Evolutionary conservation across 2,888 invertebrate genomes (phyloP), one percentile per base, ranked within the genome.

Genomic region (Hypomecis atomaria): DNA sequence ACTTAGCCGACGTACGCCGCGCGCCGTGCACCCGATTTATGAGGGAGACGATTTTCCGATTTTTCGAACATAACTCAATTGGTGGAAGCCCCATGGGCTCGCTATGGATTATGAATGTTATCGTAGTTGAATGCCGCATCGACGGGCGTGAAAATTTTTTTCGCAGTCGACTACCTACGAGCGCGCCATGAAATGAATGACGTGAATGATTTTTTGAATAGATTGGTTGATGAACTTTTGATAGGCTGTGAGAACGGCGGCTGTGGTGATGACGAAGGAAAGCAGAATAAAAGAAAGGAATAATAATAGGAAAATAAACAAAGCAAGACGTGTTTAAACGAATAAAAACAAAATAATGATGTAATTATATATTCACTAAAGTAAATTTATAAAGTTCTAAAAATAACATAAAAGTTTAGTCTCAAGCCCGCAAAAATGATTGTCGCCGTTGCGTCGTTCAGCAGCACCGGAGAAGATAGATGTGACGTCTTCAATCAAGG

Each of bases 71-170:
- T 79, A 85, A 78, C 84, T 81, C 83, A 76, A 85, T 85, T 81
- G 79, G 73, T 79, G 78, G 70, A 78, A 81, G 72, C 75, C 80
- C 82, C 83, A 79, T 76, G 78, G 84, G 83, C 70, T 73, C 72
- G 74, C 74, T 75, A 76, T 76, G 82, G 83, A 86, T 85, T 87
- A 84, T 86, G 79, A 85, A 85, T 84, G 83, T 82, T 85, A 83
- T 85, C 83, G 78, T 78, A 75, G 69, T 69, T 67, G 73, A 74
- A 71, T 78, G 74, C 78, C 78, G 73, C 78, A 74, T 73, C 75
- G 74, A 67, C 65, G 75, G 73, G 67, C 71, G 72, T 73, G 76
- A 75, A 63, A n/a, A 69, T 69, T 78, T 76, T 72, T 74, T 71
- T 69, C 56, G 63, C 61, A 62, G 54, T 60, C 63, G 65, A 68